Evolutionary conservation across 2,113 vertebrate species (phyloP).

Genomic region (Pithys albifrons): DNA sequence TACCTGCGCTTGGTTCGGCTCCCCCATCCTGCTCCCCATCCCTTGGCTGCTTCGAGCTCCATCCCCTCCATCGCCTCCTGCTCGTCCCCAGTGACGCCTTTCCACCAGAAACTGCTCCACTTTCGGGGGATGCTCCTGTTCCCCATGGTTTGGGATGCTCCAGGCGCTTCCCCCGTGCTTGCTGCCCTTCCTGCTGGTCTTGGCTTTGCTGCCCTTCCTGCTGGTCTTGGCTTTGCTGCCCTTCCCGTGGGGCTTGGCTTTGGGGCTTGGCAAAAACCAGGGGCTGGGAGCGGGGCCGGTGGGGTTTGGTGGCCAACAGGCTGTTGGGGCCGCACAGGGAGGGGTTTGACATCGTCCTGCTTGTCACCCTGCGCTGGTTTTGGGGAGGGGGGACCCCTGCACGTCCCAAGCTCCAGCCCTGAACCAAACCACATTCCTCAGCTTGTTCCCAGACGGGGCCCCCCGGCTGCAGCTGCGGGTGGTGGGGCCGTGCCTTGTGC

Average conservation of each 20-base stretch:
- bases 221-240: not conserved
- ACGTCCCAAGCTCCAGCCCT: rapidly evolving
- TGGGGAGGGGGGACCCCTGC: rapidly evolving
- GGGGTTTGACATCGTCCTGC: not conserved
- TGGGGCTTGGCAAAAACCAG: rapidly evolving
- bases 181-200: not conserved
- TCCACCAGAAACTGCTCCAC: rapidly evolving
- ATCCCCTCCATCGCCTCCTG: not conserved
- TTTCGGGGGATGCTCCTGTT: not conserved
- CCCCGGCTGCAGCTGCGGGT: rapidly evolving
- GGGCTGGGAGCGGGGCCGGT: rapidly evolving
- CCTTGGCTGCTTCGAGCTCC: not conserved
- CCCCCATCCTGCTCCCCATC: not conserved
- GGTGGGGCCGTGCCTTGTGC: not conserved
- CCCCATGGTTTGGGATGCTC: not conserved
- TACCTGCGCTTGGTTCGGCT: not conserved
- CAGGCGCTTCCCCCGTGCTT: not conserved
- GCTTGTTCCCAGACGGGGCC: rapidly evolving
- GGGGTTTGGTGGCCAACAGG: not conserved
- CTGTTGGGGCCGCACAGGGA: rapidly evolving
- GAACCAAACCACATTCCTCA: rapidly evolving
- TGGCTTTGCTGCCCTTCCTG: not conserved
- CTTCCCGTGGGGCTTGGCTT: not conserved
- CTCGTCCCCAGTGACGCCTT: rapidly evolving
- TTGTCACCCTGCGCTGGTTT: rapidly evolving